Conservation (phyloP, 2,797 vertebrate genomes). For the Gobionotothen gibberifrons region DNA sequence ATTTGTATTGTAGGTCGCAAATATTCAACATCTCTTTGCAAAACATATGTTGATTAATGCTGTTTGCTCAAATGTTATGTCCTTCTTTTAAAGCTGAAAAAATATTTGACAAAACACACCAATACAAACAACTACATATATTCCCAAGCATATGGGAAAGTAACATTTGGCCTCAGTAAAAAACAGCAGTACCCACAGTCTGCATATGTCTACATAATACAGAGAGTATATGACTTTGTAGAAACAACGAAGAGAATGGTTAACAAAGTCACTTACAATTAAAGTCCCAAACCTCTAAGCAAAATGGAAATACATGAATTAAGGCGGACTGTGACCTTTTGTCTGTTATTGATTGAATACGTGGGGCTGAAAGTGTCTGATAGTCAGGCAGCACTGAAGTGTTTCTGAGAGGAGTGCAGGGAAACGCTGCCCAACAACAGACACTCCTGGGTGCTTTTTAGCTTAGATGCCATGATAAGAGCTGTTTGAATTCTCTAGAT, state of each 20-base stretch:
- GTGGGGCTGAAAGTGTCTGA: not conserved
- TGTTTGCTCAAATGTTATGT: not conserved
- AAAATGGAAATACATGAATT: not conserved
- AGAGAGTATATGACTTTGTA: not conserved
- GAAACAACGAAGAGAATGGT: not conserved
- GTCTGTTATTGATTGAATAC: not conserved
- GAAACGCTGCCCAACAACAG: constrained; percentile 1
- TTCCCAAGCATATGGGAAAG: not conserved
- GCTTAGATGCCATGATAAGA: no score
- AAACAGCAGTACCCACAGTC: not conserved
- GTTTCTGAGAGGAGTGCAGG: not conserved
- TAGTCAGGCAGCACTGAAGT: not conserved
- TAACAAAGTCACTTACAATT: no score
- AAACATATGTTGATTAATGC: not conserved
- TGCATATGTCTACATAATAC: not conserved
- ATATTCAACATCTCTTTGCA: not conserved
- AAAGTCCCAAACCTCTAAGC: no score
- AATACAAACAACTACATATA: no score
- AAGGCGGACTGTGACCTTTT: not conserved
- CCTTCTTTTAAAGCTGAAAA: no score
- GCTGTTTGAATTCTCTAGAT: no score
- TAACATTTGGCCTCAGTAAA: not conserved
- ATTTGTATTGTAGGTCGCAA: not conserved
- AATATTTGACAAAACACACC: no score
- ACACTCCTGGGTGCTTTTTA: not conserved